Conservation (phyloP, 1,140 invertebrate genomes). For the Hylaeus volcanicus region DNA sequence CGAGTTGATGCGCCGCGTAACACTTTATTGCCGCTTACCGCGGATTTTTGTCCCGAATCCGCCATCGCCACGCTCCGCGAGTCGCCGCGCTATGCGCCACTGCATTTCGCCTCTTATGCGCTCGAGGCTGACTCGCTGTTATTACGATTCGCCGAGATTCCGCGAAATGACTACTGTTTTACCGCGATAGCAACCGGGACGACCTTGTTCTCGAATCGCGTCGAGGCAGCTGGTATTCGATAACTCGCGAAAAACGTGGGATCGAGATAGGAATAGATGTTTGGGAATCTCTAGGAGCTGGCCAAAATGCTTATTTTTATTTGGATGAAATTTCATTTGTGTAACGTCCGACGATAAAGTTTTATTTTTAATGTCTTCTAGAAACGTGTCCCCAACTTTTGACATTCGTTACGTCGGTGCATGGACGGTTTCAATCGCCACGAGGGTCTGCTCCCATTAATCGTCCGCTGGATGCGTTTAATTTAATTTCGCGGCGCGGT, state of each 20-base stretch:
- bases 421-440: constrained; percentile 14
- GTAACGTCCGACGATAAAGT: too few species aligned
- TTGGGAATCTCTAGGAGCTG: too few species aligned
- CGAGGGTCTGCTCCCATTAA: constrained; percentile 15
- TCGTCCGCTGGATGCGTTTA: constrained; percentile 15
- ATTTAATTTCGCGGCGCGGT: constrained; percentile 2
- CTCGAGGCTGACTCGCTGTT: constrained; percentile 5
- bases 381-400: background rate
- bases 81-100: constrained; percentile 8
- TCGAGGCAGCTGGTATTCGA: background rate
- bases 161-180: background rate
- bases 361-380: too few species aligned
- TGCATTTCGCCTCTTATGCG: constrained; percentile 18
- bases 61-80: constrained; percentile 10
- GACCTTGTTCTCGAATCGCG: background rate
- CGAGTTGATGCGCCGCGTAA: constrained; percentile 58
- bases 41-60: constrained; percentile 58
- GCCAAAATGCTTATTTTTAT: too few species aligned
- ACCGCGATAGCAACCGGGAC: background rate
- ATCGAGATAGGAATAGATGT: background rate
- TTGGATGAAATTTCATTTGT: too few species aligned
- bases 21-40: constrained; percentile 62
- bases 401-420: constrained; percentile 13
- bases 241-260: background rate
- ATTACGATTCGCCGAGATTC: background rate